A percentile compares a stretch with the other conserved stretches of the same genome.
Conservation (phyloP, 2,113 vertebrate species). For the Pleuronectes platessa region DNA sequence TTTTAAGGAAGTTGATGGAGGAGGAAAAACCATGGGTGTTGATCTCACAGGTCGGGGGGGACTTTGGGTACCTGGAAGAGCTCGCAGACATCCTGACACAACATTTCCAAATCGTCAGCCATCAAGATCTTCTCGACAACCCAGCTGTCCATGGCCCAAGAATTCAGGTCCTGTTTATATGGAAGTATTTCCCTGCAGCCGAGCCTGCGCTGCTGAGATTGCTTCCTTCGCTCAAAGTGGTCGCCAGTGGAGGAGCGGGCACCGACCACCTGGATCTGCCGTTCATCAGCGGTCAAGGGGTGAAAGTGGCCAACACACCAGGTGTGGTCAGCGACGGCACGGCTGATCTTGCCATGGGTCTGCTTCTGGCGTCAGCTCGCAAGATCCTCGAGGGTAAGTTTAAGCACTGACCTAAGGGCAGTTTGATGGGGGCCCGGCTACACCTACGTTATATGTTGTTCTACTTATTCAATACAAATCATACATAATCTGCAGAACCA, state of each 20-base stretch:
- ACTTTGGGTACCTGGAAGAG: constrained; percentile 17
- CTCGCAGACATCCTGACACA: background rate
- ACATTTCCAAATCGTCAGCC: constrained; percentile 25
- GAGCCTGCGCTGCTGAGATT: constrained; percentile 15
- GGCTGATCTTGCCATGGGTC: constrained; percentile 82
- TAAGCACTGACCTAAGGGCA: no score
- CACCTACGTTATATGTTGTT: no score
- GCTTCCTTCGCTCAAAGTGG: constrained; percentile 78
- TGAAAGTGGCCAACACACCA: constrained; percentile 82
- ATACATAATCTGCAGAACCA: no score
- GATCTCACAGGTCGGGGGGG: constrained; percentile 30
- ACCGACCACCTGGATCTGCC: constrained; percentile 82
- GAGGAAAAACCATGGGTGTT: constrained; percentile 32
- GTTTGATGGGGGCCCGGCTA: no score
- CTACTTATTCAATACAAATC: no score
- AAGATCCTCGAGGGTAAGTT: constrained; percentile 60
- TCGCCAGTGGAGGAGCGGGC: constrained; percentile 79
- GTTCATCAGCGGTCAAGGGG: constrained; percentile 74
- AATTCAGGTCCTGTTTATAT: constrained; percentile 33
- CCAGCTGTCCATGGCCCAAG: constrained; percentile 8
- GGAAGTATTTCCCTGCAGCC: constrained; percentile 17
- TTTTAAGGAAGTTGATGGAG: constrained; percentile 18
- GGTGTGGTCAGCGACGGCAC: constrained; percentile 72
- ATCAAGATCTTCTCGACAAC: constrained; percentile 14
- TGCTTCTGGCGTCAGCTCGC: constrained; percentile 83